Evolutionary conservation across 1,140 invertebrate genomes (phyloP), one percentile per base, ranked within the genome.

Genomic region (Lordiphosa stackelbergi): DNA sequence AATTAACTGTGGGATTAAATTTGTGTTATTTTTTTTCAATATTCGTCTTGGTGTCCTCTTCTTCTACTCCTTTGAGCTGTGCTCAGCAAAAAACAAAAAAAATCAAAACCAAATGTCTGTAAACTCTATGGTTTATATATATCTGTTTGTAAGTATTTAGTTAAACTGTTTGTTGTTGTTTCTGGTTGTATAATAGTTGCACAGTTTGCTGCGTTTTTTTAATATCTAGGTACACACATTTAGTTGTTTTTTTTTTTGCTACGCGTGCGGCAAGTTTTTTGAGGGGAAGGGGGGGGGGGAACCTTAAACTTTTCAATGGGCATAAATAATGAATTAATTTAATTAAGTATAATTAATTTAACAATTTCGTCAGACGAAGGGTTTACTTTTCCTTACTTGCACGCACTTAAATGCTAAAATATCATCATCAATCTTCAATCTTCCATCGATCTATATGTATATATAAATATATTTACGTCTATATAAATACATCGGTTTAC

Each of bases 331-430:
- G 8, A 9, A 37, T 28, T 34, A 40, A 12, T n/a, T 19, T 53
- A 53, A 56, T 45, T 42, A 36, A 47, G 47, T 69, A 69, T 13
- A 72, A 79, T 60, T 69, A 79, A 62, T 79, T 79, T 66, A 74
- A 70, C 69, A 77, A 72, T 72, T 77, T 78, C 73, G 73, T 77
- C 58, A 64, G 57, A 75, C 73, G 68, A 75, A 77, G 53, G 51
- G 35, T 63, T 70, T 12, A 31, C 5, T 2, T 34, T 45, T 12
- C 9, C 38, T 8, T 51, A 51, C 54, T 73, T 73, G 69, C 73
- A 60, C 60, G 54, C 61, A 73, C 69, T 69, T 78, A 69, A 58
- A 43, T 73, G 52, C 69, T 69, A 78, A 54, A 73, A 62, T 49
- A 37, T 49, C 13, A 37, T 49, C 13, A 49, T 52, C 36, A 52